Base-by-base conservation (phyloP, 1,140 invertebrate species). In the Drosophila elegans region DNA sequence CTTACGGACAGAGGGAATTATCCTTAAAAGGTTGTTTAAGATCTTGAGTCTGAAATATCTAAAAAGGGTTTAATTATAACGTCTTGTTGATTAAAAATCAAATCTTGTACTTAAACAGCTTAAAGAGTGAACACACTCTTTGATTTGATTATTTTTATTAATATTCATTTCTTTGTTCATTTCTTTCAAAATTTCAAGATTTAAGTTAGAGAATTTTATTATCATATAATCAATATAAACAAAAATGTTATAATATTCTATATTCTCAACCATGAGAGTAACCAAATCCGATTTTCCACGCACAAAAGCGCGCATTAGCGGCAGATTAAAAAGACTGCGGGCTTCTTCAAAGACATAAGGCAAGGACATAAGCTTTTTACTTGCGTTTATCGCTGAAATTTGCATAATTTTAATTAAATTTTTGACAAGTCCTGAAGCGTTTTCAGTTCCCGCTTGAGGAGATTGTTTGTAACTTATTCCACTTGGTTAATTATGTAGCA, bases 391-490 rank as follows among this genome's bases (percentile, higher is more conserved):
- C 36, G 51, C 38, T 12, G 16, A 39, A 51, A 67, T 83, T 83
- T 83, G 64, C 80, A 83, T 79, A 84, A 79, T 75, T 83, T 83
- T 83, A 83, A 83, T 83, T 83, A 83, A 78, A 67, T 54, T 56
- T 52, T 25, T 39, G n/a, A 42, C 49, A 42, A 71, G 36, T 56
- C 59, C n/a, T 34, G 39, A 63, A 57, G 45, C 54, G 39, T 48
- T 67, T 82, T 64, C 59, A 54, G 78, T 83, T 62, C 29, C 6
- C 11, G 0, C 2, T 2, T 11, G n/a, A 41, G 38, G n/a, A 61
- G 62, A 34, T 34, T 32, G 41, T 13, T 36, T 1, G 3, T 10
- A 2, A 11, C 34, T 42, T 12, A 7, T 44, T 12, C 1, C 12
- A 13, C 29, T 12, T 36, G 13, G 49, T 36, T 46, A 13, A 13